Evolutionary conservation across 2,797 vertebrate genomes (phyloP).

Genomic region (Threskiornis aethiopicus): DNA sequence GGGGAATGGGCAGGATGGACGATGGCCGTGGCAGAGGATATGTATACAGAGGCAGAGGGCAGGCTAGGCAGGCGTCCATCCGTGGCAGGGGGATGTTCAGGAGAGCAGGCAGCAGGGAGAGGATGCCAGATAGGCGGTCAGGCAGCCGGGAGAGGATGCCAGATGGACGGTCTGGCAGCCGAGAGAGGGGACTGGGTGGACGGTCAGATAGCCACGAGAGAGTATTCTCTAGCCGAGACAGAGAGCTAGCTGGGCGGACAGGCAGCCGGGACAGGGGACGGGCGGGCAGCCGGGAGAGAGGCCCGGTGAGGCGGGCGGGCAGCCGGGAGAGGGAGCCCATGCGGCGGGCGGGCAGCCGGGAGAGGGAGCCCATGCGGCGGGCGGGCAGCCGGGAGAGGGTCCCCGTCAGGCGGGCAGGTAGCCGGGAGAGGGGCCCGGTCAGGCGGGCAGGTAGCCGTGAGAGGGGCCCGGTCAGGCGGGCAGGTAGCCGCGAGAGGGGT

Average conservation of each 20-base stretch:
- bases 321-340: conserved; percentile 50
- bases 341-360: conserved; percentile 47
- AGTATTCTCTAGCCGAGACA: conserved; percentile 60
- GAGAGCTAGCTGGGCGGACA: background rate
- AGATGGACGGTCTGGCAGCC: conserved; percentile 63
- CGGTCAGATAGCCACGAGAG: conserved; percentile 69
- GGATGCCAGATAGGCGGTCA: conserved; percentile 46
- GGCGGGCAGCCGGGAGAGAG: conserved; percentile 66
- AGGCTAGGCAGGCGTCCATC: conserved; percentile 55
- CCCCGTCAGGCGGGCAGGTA: conserved; percentile 22
- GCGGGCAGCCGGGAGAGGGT: conserved; percentile 61
- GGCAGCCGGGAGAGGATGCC: conserved; percentile 71
- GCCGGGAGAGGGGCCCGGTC: conserved; percentile 34
- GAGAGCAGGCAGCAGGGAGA: conserved; percentile 67
- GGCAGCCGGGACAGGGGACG: conserved; percentile 41
- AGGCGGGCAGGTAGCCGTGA: conserved; percentile 64
- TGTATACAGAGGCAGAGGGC: conserved; percentile 72
- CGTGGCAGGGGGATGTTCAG: conserved; percentile 71
- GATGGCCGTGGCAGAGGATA: conserved; percentile 71
- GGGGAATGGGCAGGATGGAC: conserved; percentile 72
- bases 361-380: conserved; percentile 53
- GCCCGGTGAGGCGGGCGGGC: conserved; percentile 23
- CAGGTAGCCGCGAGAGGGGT: conserved; percentile 67
- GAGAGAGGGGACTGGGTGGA: conserved; percentile 61
- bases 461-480: conserved; percentile 54